These are phyloP conservation scores for Nephila pilipes DNA, from an alignment of 1,140 invertebrate genomes.

Conservation along the genomic window DNA sequence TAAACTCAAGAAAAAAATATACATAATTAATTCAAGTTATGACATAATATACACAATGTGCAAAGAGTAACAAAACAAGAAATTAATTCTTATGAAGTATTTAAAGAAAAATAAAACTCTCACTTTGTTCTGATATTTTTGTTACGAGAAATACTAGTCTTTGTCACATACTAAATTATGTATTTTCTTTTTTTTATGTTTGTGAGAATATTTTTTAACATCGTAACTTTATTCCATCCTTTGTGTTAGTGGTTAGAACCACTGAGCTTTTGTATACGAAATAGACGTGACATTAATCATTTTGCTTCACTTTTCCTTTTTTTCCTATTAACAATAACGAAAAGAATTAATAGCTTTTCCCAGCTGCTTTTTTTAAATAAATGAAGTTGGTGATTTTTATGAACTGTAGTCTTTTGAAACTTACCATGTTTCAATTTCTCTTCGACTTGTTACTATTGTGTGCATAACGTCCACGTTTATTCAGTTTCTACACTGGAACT, in stretches of 20 bases:
- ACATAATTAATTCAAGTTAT: neutral
- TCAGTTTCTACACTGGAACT: neutral
- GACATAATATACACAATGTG: neutral
- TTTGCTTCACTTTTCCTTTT: neutral
- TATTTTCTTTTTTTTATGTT: neutral
- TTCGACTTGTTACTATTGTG: neutral
- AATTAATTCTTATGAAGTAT: neutral
- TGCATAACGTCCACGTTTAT: neutral
- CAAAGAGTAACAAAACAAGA: neutral
- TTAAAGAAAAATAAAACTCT: neutral
- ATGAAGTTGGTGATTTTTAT: conserved; percentile 21
- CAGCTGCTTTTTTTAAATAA: conserved; percentile 16
- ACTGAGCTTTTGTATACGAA: conserved; percentile 9
- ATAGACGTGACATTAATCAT: neutral
- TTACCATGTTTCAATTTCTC: conserved; percentile 22
- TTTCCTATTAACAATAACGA: neutral
- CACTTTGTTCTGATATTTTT: neutral
- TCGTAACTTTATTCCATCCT: neutral
- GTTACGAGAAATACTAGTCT: neutral
- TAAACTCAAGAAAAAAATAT: too few species aligned
- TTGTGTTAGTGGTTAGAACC: neutral
- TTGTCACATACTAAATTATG: neutral
- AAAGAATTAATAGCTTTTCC: conserved; percentile 26
- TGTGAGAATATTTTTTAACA: neutral
- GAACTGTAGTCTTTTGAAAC: conserved; percentile 2